phyloP scores from a whole-genome alignment of 2,888 invertebrate species.

The Rhimphoctona megacephalus region DNA sequence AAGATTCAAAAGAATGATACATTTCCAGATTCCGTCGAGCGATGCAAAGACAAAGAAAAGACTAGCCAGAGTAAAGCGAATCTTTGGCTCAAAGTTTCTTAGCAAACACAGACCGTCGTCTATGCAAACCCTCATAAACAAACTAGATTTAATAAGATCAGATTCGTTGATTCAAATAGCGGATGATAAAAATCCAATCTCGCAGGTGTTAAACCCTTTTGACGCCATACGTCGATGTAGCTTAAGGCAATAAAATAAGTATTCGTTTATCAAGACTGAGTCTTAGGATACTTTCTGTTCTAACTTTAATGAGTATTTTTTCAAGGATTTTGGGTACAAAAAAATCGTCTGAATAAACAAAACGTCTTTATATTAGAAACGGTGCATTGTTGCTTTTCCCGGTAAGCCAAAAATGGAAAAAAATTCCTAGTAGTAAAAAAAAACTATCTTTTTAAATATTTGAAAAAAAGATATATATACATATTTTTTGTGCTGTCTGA shows the following conservation, averaged over 20 bases:
- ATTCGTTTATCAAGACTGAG: constrained; percentile 56
- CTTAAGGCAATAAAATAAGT: constrained; percentile 27
- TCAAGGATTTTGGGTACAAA: background rate
- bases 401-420: background rate
- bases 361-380: background rate
- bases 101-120: constrained; percentile 86
- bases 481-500: background rate
- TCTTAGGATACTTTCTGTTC: constrained; percentile 27
- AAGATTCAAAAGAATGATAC: constrained; percentile 87
- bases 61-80: constrained; percentile 87
- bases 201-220: constrained; percentile 48
- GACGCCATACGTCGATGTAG: constrained; percentile 22
- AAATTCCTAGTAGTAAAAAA: background rate
- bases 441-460: background rate
- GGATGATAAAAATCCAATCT: constrained; percentile 33
- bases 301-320: constrained; percentile 58
- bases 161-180: constrained; percentile 58
- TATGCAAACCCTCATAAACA: constrained; percentile 87
- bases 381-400: background rate
- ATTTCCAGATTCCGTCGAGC: constrained; percentile 86
- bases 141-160: constrained; percentile 85
- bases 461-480: background rate
- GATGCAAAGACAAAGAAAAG: constrained; percentile 86
- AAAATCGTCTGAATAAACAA: constrained; percentile 5
- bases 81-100: constrained; percentile 86